These are phyloP conservation scores for Cercocebus atys DNA, from an alignment of 2,113 vertebrate species.

Conservation along the genomic window DNA sequence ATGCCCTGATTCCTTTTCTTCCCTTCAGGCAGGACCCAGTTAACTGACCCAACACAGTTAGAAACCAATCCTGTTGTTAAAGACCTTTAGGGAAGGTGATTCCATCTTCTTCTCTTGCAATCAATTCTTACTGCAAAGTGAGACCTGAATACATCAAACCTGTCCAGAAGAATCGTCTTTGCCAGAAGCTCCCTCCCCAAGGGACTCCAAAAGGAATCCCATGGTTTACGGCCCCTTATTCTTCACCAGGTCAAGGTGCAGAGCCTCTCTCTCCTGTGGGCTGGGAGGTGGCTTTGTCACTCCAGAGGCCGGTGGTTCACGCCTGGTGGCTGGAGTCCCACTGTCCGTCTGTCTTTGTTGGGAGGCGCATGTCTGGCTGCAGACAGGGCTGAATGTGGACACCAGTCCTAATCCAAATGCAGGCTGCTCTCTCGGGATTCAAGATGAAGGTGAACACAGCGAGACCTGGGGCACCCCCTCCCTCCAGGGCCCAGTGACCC, in stretches of 20 bases:
- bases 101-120: neutral
- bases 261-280: neutral
- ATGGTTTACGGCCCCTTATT: neutral
- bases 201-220: neutral
- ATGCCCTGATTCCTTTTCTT: neutral
- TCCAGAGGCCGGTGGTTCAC: neutral
- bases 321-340: neutral
- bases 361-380: neutral
- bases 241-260: neutral
- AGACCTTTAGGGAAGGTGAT: neutral
- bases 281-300: neutral
- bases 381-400: too few relatives aligned
- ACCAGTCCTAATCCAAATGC: neutral
- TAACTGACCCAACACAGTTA: neutral
- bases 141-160: neutral
- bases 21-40: neutral
- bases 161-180: neutral
- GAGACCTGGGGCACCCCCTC: neutral
- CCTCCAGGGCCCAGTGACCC: neutral
- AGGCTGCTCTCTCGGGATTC: neutral
- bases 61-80: neutral
- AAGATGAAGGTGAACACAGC: neutral
- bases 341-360: fast-evolving
- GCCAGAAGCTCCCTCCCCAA: neutral
- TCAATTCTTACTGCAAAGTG: neutral